Evolutionary conservation across 2,113 vertebrate species (phyloP), one percentile per base, ranked within the genome.

Genomic region (Trachemys scripta): DNA sequence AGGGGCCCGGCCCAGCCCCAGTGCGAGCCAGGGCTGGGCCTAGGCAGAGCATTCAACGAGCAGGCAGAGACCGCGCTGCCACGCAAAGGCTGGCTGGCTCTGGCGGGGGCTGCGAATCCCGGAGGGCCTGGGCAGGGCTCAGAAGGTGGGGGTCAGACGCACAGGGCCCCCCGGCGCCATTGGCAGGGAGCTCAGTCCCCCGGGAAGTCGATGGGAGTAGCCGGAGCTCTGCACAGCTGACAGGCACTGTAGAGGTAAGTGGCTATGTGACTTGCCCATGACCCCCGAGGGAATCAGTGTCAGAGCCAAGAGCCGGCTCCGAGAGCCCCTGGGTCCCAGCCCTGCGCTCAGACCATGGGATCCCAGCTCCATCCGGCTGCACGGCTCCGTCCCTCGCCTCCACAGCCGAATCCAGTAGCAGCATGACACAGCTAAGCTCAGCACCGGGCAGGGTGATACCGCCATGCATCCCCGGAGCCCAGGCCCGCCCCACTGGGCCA

Each of bases 141-240:
- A 2, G 35, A 10, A n/a, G 62, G 17, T n/a, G 62, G 3, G 62
- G 35, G 62, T 69, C 62, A 54, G 3, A 0, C 11, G 8, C 31
- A 27, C 5, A 3, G 8, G 6, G 3, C 2, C 3, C 42, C 20
- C 10, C 6, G 5, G 38, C 20, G 12, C 29, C 59, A 16, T 13
- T 6, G 5, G 59, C 12, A 2, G 31, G 59, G 59, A 6, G 6
- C 29, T 65, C 62, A 69, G 62, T 9, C 16, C 31, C 62, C 31
- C 2, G 4, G 4, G 35, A 69, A 19, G 62, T 69, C 17, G 4
- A n/a, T 20, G 62, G 29, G 62, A 4, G 16, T 10, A 16, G 17
- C 31, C 2, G 16, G 62, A 27, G 56, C 25, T 11, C 56, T 5
- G 25, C 25, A 11, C 25, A 57, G 56, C 24, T 11, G 25, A 27